Conservation (phyloP, 2,113 vertebrate species). For the Platichthys stellatus region DNA sequence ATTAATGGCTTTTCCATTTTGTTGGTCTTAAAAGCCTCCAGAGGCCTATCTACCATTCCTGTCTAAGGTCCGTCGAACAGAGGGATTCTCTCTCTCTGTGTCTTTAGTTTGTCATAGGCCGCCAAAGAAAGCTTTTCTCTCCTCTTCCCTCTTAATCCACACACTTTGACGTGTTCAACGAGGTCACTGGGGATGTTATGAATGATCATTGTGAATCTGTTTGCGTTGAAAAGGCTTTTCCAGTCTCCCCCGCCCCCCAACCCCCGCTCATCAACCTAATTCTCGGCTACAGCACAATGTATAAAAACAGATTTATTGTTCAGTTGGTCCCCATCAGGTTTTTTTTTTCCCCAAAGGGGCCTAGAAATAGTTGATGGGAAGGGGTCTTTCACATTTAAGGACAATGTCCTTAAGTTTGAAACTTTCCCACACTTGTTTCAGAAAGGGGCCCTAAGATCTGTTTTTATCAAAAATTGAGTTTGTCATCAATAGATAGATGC, state of each 20-base stretch:
- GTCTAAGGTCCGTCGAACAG: slow-evolving; percentile 12
- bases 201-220: slow-evolving; percentile 41
- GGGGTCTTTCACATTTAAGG: slow-evolving; percentile 65
- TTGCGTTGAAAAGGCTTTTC: slow-evolving; percentile 60
- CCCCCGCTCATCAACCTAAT: slow-evolving; percentile 55
- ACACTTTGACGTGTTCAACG: slow-evolving; percentile 24
- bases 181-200: slow-evolving; percentile 42
- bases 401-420: slow-evolving; percentile 63
- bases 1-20: slow-evolving; percentile 66
- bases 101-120: slow-evolving; percentile 26
- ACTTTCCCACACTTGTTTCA: slow-evolving; percentile 73
- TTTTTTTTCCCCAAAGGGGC: slow-evolving; percentile 48
- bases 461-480: slow-evolving; percentile 71
- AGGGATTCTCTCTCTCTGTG: slow-evolving; percentile 4
- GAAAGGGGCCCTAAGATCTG: slow-evolving; percentile 55
- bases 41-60: slow-evolving; percentile 20
- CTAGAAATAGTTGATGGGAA: slow-evolving; percentile 69
- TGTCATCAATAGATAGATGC: slow-evolving; percentile 66
- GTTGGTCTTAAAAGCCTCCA: slow-evolving; percentile 44
- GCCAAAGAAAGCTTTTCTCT: slow-evolving; percentile 14
- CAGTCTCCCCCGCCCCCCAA: slow-evolving; percentile 5
- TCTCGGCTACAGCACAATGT: slow-evolving; percentile 52
- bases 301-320: slow-evolving; percentile 78
- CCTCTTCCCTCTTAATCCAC: slow-evolving; percentile 30
- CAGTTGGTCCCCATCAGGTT: slow-evolving; percentile 54